Evolutionary conservation across 53 echinoderm and acorn worm species (phyloP), one percentile per base, ranked within the genome.

Genomic region (Zoroaster sp.): DNA sequence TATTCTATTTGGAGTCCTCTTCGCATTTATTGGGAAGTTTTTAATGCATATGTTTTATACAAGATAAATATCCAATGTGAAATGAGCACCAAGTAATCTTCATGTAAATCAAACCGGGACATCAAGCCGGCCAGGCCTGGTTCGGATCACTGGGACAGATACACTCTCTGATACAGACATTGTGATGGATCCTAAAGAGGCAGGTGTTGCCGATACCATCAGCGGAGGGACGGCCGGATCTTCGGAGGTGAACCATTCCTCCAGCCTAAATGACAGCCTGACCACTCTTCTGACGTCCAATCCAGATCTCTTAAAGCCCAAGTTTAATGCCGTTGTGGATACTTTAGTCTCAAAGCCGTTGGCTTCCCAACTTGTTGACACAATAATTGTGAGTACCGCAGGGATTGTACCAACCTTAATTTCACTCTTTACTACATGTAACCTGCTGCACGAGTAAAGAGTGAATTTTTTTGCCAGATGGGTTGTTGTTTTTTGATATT

Each of bases 291-390:
- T 78, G 78, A 78, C 54, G 20, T 53, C 78, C 18, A 38, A 78
- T 55, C 78, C 78, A 18, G 78, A 78, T 55, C 78, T 78, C 37
- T 54, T 78, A 30, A 78, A 78, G 36, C 78, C 78, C 55, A 51
- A 53, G 51, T 78, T 78, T 35, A 78, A 36, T 54, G 78, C 78
- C 5, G 78, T 78, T 32, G 78, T 54, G 3, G 78, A 78, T 55
- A 53, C 78, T 2, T 53, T 78, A 28, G 78, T 78, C 34, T 53
- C 78, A 3, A 53, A 55, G 35, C 53, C 53, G 4, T 35, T 78
- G 55, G 34, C 53, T 20, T 78, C 78, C 17, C 78, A 53, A 35
- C 32, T 53, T 78, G 78, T 78, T 14, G 78, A 35, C 55, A 78
- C 12, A 54, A n/a, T n/a, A n/a, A 78, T 78, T 55, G 78, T 78